These are phyloP conservation scores for Psix sp. DNA, from an alignment of 1,140 invertebrate genomes.

Conservation along the genomic window DNA sequence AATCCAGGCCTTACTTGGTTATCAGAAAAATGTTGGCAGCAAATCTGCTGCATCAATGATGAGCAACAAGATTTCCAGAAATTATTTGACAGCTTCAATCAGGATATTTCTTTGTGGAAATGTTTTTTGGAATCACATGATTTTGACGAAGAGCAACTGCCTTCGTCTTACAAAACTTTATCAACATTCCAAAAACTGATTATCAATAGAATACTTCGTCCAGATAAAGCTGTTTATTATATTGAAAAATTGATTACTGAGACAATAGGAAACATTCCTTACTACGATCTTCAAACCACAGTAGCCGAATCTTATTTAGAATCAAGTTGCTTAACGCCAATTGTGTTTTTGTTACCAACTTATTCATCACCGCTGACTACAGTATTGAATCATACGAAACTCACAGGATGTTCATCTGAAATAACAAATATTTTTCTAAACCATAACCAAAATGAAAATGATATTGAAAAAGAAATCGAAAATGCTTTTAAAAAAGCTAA, in stretches of 20 bases:
- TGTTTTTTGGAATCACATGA: slow-evolving; percentile 75
- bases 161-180: slow-evolving; percentile 76
- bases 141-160: slow-evolving; percentile 62
- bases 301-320: slow-evolving; percentile 80
- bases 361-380: slow-evolving; percentile 79
- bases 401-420: slow-evolving; percentile 79
- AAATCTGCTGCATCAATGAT: slow-evolving; percentile 79
- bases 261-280: slow-evolving; percentile 75
- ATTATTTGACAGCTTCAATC: slow-evolving; percentile 65
- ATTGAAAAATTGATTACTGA: slow-evolving; percentile 70
- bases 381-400: slow-evolving; percentile 78
- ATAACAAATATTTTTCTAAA: slow-evolving; percentile 81
- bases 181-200: slow-evolving; percentile 80
- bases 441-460: slow-evolving; percentile 77
- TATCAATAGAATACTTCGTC: slow-evolving; percentile 79
- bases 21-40: slow-evolving; percentile 79
- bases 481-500: slow-evolving; percentile 76
- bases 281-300: slow-evolving; percentile 14
- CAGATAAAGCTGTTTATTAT: slow-evolving; percentile 78
- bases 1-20: slow-evolving; percentile 78
- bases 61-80: slow-evolving; percentile 75
- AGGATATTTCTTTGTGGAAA: slow-evolving; percentile 77
- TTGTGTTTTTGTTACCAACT: slow-evolving; percentile 83
- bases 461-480: slow-evolving; percentile 79
- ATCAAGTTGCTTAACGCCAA: slow-evolving; percentile 79